Conservation (phyloP, 2,888 invertebrate genomes). For the Volucella bombylans region DNA sequence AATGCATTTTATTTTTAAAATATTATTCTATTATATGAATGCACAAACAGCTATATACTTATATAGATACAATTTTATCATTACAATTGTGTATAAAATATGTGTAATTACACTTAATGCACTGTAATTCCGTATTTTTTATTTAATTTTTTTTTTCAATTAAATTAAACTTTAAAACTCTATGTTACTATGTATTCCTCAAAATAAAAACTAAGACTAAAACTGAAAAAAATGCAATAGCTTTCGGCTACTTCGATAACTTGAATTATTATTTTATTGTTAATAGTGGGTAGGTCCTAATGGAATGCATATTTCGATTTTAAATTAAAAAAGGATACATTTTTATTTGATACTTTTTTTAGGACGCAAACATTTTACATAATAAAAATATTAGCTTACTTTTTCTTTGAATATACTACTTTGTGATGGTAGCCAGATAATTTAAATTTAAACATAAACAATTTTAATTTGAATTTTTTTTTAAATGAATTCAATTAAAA, state of each 20-base stretch:
- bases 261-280: conserved; percentile 25
- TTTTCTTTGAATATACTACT: conserved; percentile 6
- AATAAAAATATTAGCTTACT: not conserved
- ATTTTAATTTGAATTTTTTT: not conserved
- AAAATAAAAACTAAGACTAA: conserved; percentile 27
- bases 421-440: conserved; percentile 34
- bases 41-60: conserved; percentile 50
- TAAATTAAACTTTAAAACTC: not conserved
- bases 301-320: conserved; percentile 56
- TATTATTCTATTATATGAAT: conserved; percentile 58
- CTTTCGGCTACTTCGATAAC: conserved; percentile 21
- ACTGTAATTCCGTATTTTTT: conserved; percentile 19
- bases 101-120: conserved; percentile 56
- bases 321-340: conserved; percentile 13
- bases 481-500: not conserved
- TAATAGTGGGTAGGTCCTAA: conserved; percentile 29
- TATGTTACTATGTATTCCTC: conserved; percentile 1
- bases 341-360: conserved; percentile 27
- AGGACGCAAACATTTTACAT: conserved; percentile 52
- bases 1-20: conserved; percentile 58
- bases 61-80: conserved; percentile 49
- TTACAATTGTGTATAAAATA: conserved; percentile 58
- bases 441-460: conserved; percentile 21
- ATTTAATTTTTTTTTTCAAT: not conserved
- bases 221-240: conserved; percentile 44